Base-by-base conservation (phyloP, 1,140 invertebrate species). In the Coenobita brevimanus region DNA sequence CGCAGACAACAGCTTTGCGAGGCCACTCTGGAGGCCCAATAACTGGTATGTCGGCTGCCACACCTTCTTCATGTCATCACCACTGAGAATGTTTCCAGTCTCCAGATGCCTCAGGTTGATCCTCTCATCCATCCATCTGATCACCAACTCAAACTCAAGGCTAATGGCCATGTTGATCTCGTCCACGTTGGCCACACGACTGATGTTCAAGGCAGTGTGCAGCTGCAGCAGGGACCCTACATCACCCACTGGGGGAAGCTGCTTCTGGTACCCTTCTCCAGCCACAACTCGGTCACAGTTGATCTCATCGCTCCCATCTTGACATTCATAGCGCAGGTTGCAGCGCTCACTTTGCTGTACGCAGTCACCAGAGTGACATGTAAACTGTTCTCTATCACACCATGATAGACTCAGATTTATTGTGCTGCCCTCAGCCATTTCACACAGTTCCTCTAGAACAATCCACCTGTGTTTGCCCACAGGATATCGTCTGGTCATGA, bases 121-220 rank as follows among this genome's bases (percentile, higher is more conserved):
- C 30, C 79, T n/a, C n/a, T 50, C 17, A 27, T 89, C 87, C 67
- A 30, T 27, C 87, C 87, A 89, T 3, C 27, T 64, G 8, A 82
- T 6, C 69, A 36, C n/a, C 15, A 89, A 2, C 15, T 82, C 87
- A 38, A 89, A 75, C 57, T 89, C 87, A 13, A 89, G 43, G 13
- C 50, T 82, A 46, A 89, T 73, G 46, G 79, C 79, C 71, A 82
- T 82, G 24, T 73, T 64, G 27, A 89, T 73, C 15, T 81, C 71
- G 30, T 89, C 78, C 13, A 89, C 80, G 64, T 50, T 57, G 24
- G 73, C 81, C 33, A 89, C 43, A 8, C 87, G 87, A 21, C 41
- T 81, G 30, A 89, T 36, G 15, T 30, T 71, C 21, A 82, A 33
- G 6, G 27, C 36, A 15, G 57, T 57, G 0, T 33, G 4, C 13